These are phyloP conservation scores for Oryzias dopingdopingensis DNA, from an alignment of 2,797 vertebrate genomes.

Conservation along the genomic window DNA sequence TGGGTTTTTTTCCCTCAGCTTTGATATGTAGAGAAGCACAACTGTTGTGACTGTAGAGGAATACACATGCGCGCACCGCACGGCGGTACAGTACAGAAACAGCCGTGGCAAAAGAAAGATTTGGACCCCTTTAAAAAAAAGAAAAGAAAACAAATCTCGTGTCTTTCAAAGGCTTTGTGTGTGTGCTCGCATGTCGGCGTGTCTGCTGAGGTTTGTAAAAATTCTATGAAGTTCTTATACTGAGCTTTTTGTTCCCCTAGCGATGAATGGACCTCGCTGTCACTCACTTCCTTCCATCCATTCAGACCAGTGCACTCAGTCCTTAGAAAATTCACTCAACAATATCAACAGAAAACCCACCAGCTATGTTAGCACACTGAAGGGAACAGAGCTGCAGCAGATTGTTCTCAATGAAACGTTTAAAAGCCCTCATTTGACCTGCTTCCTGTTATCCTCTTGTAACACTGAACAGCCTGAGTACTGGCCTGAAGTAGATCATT, in stretches of 20 bases:
- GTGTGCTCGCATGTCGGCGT: constrained; percentile 12
- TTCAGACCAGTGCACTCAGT: constrained; percentile 32
- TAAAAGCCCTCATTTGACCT: constrained; percentile 17
- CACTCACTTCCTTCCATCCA: constrained; percentile 38
- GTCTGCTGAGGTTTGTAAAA: constrained; percentile 28
- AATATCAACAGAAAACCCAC: constrained; percentile 30
- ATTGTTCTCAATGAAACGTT: constrained; percentile 35
- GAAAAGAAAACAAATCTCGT: constrained; percentile 49
- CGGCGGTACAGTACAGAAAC: constrained; percentile 17
- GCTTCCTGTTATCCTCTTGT: constrained; percentile 2
- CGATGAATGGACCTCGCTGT: constrained; percentile 35
- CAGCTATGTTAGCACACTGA: constrained; percentile 22
- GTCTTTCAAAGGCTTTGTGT: constrained; percentile 51
- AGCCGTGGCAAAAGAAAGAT: constrained; percentile 40
- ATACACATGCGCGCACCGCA: constrained; percentile 13
- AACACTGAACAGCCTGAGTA: too few relatives aligned
- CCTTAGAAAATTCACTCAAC: constrained; percentile 31
- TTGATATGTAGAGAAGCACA: constrained; percentile 53
- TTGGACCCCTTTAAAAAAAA: constrained; percentile 23
- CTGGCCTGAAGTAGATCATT: too few relatives aligned
- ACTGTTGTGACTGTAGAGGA: constrained; percentile 42
- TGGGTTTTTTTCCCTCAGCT: constrained; percentile 44
- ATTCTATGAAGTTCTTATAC: constrained; percentile 37
- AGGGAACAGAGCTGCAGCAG: constrained; percentile 26
- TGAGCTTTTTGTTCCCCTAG: constrained; percentile 21